These are phyloP conservation scores for fruit fly (Drosophila melanogaster) DNA, from an alignment of 1,140 invertebrate species.

Conservation along the genomic window DNA sequence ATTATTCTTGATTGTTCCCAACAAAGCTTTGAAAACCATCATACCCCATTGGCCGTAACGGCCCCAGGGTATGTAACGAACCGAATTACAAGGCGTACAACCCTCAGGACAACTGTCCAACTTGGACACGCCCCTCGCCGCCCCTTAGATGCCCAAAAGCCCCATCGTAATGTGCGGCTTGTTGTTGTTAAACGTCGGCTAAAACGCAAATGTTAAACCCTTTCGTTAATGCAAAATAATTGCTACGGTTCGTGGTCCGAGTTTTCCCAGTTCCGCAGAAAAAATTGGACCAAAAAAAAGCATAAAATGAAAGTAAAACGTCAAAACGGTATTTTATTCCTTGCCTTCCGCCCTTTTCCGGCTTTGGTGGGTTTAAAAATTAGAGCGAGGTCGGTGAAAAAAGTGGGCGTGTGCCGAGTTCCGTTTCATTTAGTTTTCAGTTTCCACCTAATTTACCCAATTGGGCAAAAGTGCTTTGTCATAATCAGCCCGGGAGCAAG, in stretches of 20 bases:
- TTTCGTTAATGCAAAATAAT: constrained; percentile 83
- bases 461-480: constrained; percentile 83
- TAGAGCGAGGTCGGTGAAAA: constrained; percentile 61
- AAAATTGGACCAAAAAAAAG: constrained; percentile 22
- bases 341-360: constrained; percentile 26
- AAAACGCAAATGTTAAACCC: constrained; percentile 83
- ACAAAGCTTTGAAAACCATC: not conserved
- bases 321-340: constrained; percentile 44
- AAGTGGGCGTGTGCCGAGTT: constrained; percentile 75
- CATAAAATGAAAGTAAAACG: constrained; percentile 46
- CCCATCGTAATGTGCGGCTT: constrained; percentile 69
- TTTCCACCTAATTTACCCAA: constrained; percentile 83
- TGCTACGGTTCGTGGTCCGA: constrained; percentile 75
- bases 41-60: not conserved
- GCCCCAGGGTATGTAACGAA: constrained; percentile 50
- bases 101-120: constrained; percentile 61
- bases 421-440: constrained; percentile 83
- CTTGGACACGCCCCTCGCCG: constrained; percentile 15
- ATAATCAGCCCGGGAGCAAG: constrained; percentile 81
- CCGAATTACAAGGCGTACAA: constrained; percentile 78
- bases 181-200: constrained; percentile 66
- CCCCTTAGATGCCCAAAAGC: not conserved
- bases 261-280: constrained; percentile 39
- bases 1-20: no score
- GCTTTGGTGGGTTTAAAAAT: constrained; percentile 57